Base-by-base conservation (phyloP, 1,140 invertebrate species). In the Meteorus sp. region DNA sequence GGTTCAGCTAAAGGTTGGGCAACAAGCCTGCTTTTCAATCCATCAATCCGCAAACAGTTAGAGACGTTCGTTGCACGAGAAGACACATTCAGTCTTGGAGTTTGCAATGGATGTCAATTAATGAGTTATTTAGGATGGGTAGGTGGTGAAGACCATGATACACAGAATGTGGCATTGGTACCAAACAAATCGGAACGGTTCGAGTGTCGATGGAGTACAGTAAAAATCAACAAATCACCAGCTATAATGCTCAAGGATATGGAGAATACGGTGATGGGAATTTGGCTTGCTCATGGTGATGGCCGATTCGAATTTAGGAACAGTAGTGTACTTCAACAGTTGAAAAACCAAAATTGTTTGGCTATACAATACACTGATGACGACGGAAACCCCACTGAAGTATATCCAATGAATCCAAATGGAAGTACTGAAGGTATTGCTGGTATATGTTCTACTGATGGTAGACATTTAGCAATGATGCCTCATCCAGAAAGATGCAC, bases 1-100 rank as follows among this genome's bases (percentile, higher is more conserved):
- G 97, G 97, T 0, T 97, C 95, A 1, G 95, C 94, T 0, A 97
- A 97, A 83, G 96, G 97, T 13, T 99, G 97, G 97, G 95, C 96
- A 2, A 95, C 93, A 0, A 90, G 91, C 65, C 87, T 98, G 11
- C 70, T 91, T 3, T 96, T 93, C 73, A 82, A 90, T 73, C 68
- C 78, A 19, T 68, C 66, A 11, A 63, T 90, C 3, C 85, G 85
- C 53, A 79, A 85, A 19, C 82, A 83, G 31, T 70, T 91, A 1
- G 76, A 77, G 54, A 69, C 77, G 4, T 92, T 95, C 69, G 88
- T 98, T 41, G 74, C 86, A 25, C 84, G 93, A 17, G 63, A 79
- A 2, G 88, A 97, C 71, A 97, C 93, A 0, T 99, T 99, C 73
- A 97, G 94, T 62, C 84, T 99, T 41, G 97, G 97, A 35, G 92